Evolutionary conservation across 2,888 invertebrate genomes (phyloP).

Genomic region (Syritta pipiens): DNA sequence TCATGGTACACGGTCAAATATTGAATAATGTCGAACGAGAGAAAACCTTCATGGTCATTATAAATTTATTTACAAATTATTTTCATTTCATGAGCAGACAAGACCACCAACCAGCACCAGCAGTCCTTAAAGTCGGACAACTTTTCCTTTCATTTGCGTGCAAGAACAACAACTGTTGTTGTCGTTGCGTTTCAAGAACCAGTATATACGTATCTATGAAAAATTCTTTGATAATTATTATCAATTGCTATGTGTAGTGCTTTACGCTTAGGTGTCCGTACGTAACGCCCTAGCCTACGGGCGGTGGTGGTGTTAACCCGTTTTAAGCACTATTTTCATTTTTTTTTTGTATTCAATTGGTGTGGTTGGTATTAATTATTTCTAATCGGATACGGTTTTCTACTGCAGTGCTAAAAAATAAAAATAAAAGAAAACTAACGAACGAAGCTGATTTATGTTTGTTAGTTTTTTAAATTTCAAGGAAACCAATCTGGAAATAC

Average conservation of each 20-base stretch:
- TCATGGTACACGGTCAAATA: background rate
- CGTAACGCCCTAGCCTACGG: too few species aligned
- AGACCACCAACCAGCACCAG: background rate
- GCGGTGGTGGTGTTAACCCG: background rate
- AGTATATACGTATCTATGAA: constrained; percentile 17
- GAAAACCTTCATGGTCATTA: constrained; percentile 1
- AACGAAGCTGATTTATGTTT: too few species aligned
- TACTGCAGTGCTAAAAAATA: background rate
- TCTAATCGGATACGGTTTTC: background rate
- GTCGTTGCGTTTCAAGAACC: constrained; percentile 27
- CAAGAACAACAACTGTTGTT: background rate
- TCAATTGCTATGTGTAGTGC: constrained; percentile 4
- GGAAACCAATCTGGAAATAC: constrained; percentile 29
- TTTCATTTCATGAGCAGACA: background rate
- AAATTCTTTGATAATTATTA: constrained; percentile 52
- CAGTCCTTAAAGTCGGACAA: background rate
- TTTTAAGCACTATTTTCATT: background rate
- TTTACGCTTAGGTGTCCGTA: background rate
- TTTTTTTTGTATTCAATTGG: background rate
- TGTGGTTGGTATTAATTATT: too few species aligned
- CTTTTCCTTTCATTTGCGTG: constrained; percentile 1
- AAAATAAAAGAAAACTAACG: too few species aligned
- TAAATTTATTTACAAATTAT: background rate
- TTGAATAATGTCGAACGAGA: background rate
- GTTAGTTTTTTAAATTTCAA: background rate